Conservation (phyloP, 2,113 vertebrate species). For the Emydocephalus ijimae region DNA sequence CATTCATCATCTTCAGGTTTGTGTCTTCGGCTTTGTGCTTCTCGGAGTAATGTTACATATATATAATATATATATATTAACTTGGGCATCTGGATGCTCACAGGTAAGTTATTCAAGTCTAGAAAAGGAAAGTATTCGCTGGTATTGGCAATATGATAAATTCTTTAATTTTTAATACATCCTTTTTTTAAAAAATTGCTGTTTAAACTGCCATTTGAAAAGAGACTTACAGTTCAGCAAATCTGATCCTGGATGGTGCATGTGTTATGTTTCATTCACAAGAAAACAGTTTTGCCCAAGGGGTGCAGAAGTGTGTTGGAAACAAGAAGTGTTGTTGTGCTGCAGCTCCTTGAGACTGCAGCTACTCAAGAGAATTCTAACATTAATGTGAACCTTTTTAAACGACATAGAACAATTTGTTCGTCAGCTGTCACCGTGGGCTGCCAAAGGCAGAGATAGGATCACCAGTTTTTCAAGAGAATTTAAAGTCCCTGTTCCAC, state of each 20-base stretch:
- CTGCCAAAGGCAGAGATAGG: background rate
- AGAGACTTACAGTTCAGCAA: background rate
- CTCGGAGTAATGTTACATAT: too few species aligned
- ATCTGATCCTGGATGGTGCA: slow-evolving; percentile 17
- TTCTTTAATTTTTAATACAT: background rate
- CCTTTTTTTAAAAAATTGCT: background rate
- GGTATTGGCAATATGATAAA: background rate
- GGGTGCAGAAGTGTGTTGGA: slow-evolving; percentile 47
- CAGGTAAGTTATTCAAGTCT: background rate
- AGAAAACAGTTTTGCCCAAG: slow-evolving; percentile 48
- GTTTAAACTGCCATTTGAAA: background rate
- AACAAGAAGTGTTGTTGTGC: slow-evolving; percentile 45
- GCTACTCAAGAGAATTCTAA: slow-evolving; percentile 33
- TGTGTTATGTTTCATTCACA: slow-evolving; percentile 51
- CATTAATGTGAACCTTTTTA: slow-evolving; percentile 36
- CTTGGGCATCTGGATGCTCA: background rate
- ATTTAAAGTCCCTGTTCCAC: slow-evolving; percentile 9
- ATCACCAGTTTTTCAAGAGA: background rate
- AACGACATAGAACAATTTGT: slow-evolving; percentile 31
- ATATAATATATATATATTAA: too few species aligned
- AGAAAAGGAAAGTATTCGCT: background rate
- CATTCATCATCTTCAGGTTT: too few species aligned
- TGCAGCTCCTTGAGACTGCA: slow-evolving; percentile 35
- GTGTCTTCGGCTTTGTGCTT: too few species aligned
- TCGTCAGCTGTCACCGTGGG: background rate